phyloP scores from a whole-genome alignment of 2,888 invertebrate genomes.

The Troilus luridus region DNA sequence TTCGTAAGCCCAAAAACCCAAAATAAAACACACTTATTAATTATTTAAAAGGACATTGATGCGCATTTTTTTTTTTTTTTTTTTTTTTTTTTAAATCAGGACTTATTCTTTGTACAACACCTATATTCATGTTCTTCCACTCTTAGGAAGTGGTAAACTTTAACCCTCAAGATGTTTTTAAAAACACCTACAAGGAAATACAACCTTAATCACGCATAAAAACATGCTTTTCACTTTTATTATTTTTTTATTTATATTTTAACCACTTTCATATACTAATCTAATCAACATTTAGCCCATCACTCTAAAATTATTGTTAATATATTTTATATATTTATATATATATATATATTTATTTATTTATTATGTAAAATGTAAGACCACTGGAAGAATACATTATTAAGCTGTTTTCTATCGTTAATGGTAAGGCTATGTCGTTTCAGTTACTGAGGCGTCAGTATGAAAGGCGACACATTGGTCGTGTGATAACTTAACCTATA shows the following conservation, averaged over 20 bases:
- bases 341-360: slow-evolving; percentile 59
- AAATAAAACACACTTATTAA: slow-evolving; percentile 60
- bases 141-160: slow-evolving; percentile 44
- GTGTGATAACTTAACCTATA: slow-evolving; percentile 63
- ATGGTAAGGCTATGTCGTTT: slow-evolving; percentile 65
- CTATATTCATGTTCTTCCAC: slow-evolving; percentile 50
- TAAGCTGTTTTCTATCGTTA: slow-evolving; percentile 62
- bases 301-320: slow-evolving; percentile 62
- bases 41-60: slow-evolving; percentile 54
- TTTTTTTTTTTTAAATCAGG: slow-evolving; percentile 30
- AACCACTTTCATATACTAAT: slow-evolving; percentile 52
- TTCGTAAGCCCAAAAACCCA: slow-evolving; percentile 58
- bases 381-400: slow-evolving; percentile 65
- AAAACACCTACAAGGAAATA: slow-evolving; percentile 55
- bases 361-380: slow-evolving; percentile 62
- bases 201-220: slow-evolving; percentile 61
- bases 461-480: slow-evolving; percentile 65
- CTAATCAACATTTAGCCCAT: slow-evolving; percentile 62
- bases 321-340: slow-evolving; percentile 59
- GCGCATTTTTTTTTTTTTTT: slow-evolving; percentile 14
- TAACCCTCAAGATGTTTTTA: slow-evolving; percentile 42
- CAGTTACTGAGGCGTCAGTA: slow-evolving; percentile 60
- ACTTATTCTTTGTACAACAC: slow-evolving; percentile 57
- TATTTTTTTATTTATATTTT: slow-evolving; percentile 50
- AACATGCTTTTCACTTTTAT: slow-evolving; percentile 37